These are phyloP conservation scores for Toxostoma redivivum DNA, from an alignment of 2,113 vertebrate genomes.

Conservation along the genomic window DNA sequence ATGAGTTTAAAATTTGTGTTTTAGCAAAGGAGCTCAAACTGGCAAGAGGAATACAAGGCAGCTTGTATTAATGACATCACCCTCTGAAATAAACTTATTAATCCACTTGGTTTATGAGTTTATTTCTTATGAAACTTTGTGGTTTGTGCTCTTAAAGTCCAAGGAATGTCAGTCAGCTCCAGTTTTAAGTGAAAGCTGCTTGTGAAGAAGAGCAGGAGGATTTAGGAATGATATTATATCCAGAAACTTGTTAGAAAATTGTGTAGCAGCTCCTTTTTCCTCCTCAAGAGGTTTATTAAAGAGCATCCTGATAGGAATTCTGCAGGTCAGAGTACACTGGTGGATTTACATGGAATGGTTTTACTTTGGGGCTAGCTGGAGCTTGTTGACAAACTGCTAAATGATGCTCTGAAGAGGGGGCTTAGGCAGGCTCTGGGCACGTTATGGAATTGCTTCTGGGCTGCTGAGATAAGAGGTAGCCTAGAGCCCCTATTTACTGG, in stretches of 20 bases:
- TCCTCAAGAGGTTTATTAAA: not conserved
- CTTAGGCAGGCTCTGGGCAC: not conserved
- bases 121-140: conserved; percentile 1
- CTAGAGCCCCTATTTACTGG: not conserved
- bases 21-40: not conserved
- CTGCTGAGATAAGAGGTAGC: conserved; percentile 1
- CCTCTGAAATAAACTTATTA: conserved; percentile 17
- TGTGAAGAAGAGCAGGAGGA: not conserved
- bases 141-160: not conserved
- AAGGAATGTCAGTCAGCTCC: not conserved
- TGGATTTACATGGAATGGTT: not conserved
- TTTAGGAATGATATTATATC: not conserved
- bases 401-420: not conserved
- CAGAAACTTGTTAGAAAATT: not conserved
- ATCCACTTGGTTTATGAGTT: conserved; percentile 19
- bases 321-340: not conserved
- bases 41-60: not conserved
- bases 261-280: not conserved
- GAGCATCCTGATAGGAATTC: not conserved
- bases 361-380: not conserved
- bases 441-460: not conserved
- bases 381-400: not conserved
- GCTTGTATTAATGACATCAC: not conserved
- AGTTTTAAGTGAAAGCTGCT: not conserved
- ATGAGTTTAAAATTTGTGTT: not conserved